Base-by-base conservation (phyloP, 2,888 invertebrate genomes). In the Lissocephala sabroskyi region DNA sequence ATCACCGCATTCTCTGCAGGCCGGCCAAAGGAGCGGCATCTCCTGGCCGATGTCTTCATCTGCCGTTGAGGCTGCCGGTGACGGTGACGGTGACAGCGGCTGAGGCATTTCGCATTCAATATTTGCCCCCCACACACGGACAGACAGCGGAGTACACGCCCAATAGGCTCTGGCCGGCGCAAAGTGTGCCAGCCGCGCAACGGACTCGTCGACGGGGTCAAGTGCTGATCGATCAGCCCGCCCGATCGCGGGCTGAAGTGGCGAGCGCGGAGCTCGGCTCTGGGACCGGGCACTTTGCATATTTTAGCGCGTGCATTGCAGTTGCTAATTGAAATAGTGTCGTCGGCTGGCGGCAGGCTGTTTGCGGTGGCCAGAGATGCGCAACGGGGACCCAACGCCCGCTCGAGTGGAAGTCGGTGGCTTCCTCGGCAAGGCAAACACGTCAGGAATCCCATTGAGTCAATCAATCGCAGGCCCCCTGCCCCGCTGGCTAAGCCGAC, bases 261-360 rank as follows among this genome's bases (percentile, higher is more conserved):
- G 13, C 10, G 29, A 13, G 47, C 13, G n/a, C 30, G 49, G 17
- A 67, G 55, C 65, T 56, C 56, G 60, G 64, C 56, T 62, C n/a
- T n/a, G n/a, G n/a, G n/a, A n/a, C n/a, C n/a, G 77, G 62, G 64
- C 65, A 65, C 74, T 76, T 70, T 67, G 70, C 79, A 59, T 66
- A 70, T 60, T 62, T 78, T 79, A 64, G 67, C 61, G 63, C 65
- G 70, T 66, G 65, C 70, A 73, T 45, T 73, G 70, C 66, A 73
- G 70, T 65, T 65, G 76, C 81, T 80, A 80, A 80, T 81, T 80
- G 79, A 78, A 70, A 79, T 66, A 76, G 77, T 74, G 77, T 74
- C 64, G 63, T 55, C 41, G 50, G 3, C 3, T 2, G 16, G 4
- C 10, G 17, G 16, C 14, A 3, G 17, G 16, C 46, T 73, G 60